Evolutionary conservation across 2,888 invertebrate species (phyloP).

Genomic region (Lycophotia porphyrea): DNA sequence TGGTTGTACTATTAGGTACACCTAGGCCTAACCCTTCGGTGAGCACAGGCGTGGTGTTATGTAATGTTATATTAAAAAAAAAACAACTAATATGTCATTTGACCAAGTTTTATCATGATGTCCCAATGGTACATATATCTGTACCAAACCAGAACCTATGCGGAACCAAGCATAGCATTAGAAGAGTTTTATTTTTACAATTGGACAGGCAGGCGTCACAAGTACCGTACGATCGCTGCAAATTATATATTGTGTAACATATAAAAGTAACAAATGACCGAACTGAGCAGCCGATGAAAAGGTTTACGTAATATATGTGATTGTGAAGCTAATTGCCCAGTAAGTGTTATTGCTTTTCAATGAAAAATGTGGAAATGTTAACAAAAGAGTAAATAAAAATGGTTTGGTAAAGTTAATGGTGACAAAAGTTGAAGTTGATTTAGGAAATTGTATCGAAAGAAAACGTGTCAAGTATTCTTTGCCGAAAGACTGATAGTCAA

Average conservation of each 20-base stretch:
- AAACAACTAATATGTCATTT: background rate
- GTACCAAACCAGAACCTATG: background rate
- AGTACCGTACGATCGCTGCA: slow-evolving; percentile 73
- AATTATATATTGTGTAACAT: slow-evolving; percentile 81
- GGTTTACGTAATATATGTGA: slow-evolving; percentile 66
- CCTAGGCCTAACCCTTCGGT: background rate
- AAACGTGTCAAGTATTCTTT: background rate
- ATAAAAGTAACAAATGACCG: slow-evolving; percentile 69
- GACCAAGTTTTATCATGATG: background rate
- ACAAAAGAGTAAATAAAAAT: background rate
- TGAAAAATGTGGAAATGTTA: slow-evolving; percentile 16
- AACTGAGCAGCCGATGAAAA: slow-evolving; percentile 67
- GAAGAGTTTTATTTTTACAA: slow-evolving; percentile 68
- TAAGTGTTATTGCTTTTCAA: slow-evolving; percentile 25
- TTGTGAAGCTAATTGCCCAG: slow-evolving; percentile 55
- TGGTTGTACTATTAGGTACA: background rate
- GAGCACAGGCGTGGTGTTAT: background rate
- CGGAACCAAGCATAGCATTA: slow-evolving; percentile 36
- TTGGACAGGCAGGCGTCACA: slow-evolving; percentile 74
- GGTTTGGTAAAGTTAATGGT: background rate
- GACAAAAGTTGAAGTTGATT: background rate
- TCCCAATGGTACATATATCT: background rate
- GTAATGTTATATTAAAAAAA: background rate
- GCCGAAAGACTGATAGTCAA: background rate
- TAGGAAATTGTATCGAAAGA: background rate